Percentiles rank a stretch among this genome's conserved stretches.
Evolutionary conservation across 2,113 vertebrate species (phyloP).

Genomic region (Leucosticte australis): DNA sequence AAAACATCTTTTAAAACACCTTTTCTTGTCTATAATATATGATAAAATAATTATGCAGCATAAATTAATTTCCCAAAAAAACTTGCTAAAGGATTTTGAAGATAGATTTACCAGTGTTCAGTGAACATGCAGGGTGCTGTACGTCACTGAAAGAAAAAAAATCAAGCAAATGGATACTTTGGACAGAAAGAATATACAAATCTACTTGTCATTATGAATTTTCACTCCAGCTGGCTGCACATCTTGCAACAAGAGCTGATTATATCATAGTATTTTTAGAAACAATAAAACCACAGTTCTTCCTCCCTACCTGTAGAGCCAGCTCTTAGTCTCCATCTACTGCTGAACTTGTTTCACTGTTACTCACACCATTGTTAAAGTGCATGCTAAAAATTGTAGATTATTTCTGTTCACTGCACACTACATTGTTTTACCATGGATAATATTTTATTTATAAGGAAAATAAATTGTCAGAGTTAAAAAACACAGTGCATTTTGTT

Average conservation of each 20-base stretch:
- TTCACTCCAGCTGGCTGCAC: neutral
- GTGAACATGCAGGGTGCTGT: neutral
- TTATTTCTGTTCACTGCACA: constrained; percentile 77
- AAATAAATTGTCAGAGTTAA: constrained; percentile 83
- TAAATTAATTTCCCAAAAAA: neutral
- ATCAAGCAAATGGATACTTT: neutral
- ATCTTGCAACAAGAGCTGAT: neutral
- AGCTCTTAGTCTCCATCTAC: constrained; percentile 73
- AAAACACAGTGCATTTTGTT: constrained; percentile 84
- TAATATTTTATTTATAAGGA: constrained; percentile 83
- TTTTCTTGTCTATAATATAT: neutral
- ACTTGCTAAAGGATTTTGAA: neutral
- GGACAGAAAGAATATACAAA: neutral
- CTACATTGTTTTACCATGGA: constrained; percentile 72
- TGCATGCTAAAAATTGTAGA: constrained; percentile 76
- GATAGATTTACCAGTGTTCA: neutral
- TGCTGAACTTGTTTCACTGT: constrained; percentile 73
- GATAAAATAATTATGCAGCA: neutral
- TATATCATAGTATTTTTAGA: neutral
- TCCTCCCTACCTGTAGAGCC: constrained; percentile 63
- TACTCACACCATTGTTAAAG: constrained; percentile 77
- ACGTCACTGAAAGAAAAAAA: neutral
- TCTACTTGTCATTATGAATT: neutral
- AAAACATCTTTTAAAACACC: neutral
- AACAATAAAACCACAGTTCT: neutral